Base-by-base conservation (phyloP, 2,888 invertebrate species). In the Cistogaster globosa region DNA sequence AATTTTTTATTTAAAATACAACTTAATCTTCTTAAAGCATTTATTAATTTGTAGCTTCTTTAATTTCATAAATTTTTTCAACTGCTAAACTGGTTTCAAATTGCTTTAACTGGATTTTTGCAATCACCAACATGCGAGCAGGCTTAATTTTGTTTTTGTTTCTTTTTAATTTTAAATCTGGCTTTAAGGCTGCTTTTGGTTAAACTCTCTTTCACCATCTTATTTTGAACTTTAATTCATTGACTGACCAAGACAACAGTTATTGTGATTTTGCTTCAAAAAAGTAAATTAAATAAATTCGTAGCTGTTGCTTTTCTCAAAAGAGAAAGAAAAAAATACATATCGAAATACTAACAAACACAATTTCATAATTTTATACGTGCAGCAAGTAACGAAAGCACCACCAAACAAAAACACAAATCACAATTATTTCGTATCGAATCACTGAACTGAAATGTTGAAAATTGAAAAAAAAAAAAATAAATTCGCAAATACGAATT, bases 391-490 rank as follows among this genome's bases (percentile, higher is more conserved):
- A 72, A 58, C 65, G 58, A 71, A 62, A 42, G 14, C 42, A 42
- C 1, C 1, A 42, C 12, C 7, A 42, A 11, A 42, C 7, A 11
- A 42, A 42, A 3, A 48, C 16, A 3, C 20, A 57, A 14, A 57
- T 38, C 63, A 51, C 79, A 79, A 79, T 51, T 57, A 65, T 57
- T 79, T 79, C 42, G 16, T 51, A 72, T 65, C 72, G 71, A 65
- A 58, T 72, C 79, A 79, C 38, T 79, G 79, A 79, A 68, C 60
- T 77, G 68, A 58, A 77, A 26, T 68, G 18, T 68, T 76, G 12
- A 60, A 77, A 60, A 68, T 36, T 51, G 14, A 22, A 18, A 51
- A 51, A 38, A 67, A 60, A 45, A 55, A 45, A 18, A 20, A 20
- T 2, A 22, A 16, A 68, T 8, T 36, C 14, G 20, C 32, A 53